Conservation (phyloP, 2,797 vertebrate species). For the Sphenodon punctatus region DNA sequence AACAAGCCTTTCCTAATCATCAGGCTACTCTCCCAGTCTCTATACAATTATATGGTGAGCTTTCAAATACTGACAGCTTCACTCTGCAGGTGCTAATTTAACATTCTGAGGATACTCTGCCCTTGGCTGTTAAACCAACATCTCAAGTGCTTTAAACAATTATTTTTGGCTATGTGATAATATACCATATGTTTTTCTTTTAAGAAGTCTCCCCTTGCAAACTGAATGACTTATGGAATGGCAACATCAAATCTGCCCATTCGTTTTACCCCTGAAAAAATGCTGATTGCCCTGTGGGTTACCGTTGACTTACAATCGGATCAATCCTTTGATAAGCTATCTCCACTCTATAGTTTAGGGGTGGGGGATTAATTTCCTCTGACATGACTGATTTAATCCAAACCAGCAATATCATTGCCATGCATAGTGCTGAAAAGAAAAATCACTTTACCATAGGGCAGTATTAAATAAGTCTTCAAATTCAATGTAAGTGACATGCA, state of each 20-base stretch:
- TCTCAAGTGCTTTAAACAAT: neutral
- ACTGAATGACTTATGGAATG: neutral
- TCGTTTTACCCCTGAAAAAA: neutral
- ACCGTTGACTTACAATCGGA: neutral
- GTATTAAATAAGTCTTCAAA: neutral
- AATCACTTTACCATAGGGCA: accelerated
- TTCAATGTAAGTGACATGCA: neutral
- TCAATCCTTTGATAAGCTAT: neutral
- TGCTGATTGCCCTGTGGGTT: neutral
- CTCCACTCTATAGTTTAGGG: neutral
- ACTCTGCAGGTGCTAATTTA: neutral
- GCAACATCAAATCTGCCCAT: neutral
- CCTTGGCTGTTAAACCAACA: neutral
- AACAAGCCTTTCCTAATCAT: no score
- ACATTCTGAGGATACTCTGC: neutral
- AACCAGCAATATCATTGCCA: neutral
- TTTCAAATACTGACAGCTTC: neutral
- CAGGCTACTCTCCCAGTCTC: no score
- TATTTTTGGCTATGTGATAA: neutral
- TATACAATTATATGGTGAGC: no score
- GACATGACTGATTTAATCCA: neutral
- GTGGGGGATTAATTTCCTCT: neutral
- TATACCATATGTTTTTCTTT: accelerated
- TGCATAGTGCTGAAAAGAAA: neutral
- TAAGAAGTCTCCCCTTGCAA: neutral